Evolutionary conservation across 2,113 vertebrate species (phyloP), one percentile per base, ranked within the genome.

Genomic region (Erythrolamprus reginae): DNA sequence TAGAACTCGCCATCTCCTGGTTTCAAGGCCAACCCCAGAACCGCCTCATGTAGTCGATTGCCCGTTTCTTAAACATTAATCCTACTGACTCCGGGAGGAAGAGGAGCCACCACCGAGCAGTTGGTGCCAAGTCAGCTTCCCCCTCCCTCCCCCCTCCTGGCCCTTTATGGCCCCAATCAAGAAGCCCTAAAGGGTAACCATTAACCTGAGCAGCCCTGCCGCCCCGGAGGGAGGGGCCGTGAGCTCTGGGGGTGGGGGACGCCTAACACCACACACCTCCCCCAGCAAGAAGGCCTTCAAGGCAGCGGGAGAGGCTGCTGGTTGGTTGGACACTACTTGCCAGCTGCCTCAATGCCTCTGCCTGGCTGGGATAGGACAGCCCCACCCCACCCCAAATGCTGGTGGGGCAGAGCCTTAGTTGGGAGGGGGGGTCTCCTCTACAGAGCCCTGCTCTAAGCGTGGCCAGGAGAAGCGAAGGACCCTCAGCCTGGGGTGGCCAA

Each of bases 131-230:
- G 28, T 82, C 61, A 0, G 56, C 86, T 82, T 33, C 93, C 58
- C 82, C 61, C 87, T 58, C 82, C 83, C 84, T 65, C 45, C 84
- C 89, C 82, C 48, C 84, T 92, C 94, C 82, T 5, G 8, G 90
- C 91, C 13, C 93, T 91, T 90, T 92, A 96, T 96, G 92, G 94
- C 92, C 95, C 95, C 95, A 95, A 95, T 94, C 91, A 94, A 96
- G 94, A 93, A 94, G 92, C 89, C 51, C 28, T 89, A 91, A 38
- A 3, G 92, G 94, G 84, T 96, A 96, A 96, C 95, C 2, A 92
- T 96, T 96, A 96, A 96, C 95, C 91, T 93, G 93, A 96, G 95
- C 95, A 92, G 93, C 33, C 90, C 2, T 84, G 89, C 13, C 1
- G 70, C 88, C 58, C 23, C 61, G 6, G 1, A 90, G 42, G 83